These are phyloP conservation scores for Chiloscyllium plagiosum DNA, from an alignment of 2,113 vertebrate genomes.

Conservation along the genomic window DNA sequence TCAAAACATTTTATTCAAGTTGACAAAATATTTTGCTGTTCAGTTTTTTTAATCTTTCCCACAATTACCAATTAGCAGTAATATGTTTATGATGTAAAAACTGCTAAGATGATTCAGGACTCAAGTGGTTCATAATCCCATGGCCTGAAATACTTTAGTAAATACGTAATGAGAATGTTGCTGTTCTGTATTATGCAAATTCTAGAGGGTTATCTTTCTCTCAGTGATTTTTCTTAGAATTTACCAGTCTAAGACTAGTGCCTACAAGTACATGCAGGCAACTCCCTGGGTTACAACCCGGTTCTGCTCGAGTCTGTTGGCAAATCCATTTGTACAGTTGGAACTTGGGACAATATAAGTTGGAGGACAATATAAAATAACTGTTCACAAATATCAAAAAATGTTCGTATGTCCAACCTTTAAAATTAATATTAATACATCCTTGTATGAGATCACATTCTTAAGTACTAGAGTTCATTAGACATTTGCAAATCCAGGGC, in stretches of 20 bases:
- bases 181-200: background rate
- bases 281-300: too few relatives aligned
- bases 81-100: background rate
- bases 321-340: too few relatives aligned
- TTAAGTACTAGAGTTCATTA: too few relatives aligned
- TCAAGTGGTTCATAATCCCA: background rate
- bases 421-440: too few relatives aligned
- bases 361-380: too few relatives aligned
- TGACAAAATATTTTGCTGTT: background rate
- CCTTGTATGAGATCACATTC: too few relatives aligned
- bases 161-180: background rate
- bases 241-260: slow-evolving; percentile 2
- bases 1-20: background rate
- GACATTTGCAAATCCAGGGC: too few relatives aligned
- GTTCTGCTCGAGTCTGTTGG: too few relatives aligned
- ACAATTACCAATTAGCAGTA: background rate
- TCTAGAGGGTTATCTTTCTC: background rate
- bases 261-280: background rate
- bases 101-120: background rate
- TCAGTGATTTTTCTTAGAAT: background rate
- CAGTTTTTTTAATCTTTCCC: background rate
- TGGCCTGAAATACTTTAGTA: background rate
- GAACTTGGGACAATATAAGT: too few relatives aligned
- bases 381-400: too few relatives aligned
- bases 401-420: too few relatives aligned